Conservation (phyloP, 2,888 invertebrate species). For the Aporophyla lueneburgensis region DNA sequence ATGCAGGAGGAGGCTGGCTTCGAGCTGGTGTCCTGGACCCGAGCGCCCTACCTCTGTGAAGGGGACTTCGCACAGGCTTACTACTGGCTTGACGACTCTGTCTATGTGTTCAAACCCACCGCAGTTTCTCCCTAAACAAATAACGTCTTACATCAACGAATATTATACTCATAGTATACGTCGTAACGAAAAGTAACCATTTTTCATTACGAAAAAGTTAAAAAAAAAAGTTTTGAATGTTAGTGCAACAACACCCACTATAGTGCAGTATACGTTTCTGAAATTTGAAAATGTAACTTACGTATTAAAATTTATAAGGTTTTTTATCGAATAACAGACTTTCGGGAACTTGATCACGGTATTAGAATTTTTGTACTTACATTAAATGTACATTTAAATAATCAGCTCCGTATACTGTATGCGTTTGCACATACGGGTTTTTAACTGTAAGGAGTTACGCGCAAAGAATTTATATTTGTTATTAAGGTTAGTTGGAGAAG, state of each 20-base stretch:
- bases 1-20: slow-evolving; percentile 93
- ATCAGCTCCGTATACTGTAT: slow-evolving; percentile 47
- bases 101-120: slow-evolving; percentile 93
- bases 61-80: slow-evolving; percentile 97
- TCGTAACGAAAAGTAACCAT: slow-evolving; percentile 11
- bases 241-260: slow-evolving; percentile 8
- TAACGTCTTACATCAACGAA: slow-evolving; percentile 42
- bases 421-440: slow-evolving; percentile 50
- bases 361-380: slow-evolving; percentile 62
- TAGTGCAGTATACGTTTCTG: slow-evolving; percentile 49
- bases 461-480: slow-evolving; percentile 1
- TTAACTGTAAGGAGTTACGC: slow-evolving; percentile 21
- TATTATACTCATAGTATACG: slow-evolving; percentile 35
- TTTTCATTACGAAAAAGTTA: slow-evolving; percentile 35
- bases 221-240: slow-evolving; percentile 39
- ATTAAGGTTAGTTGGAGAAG: slow-evolving; percentile 4
- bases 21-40: slow-evolving; percentile 95
- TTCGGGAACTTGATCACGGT: slow-evolving; percentile 57
- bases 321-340: slow-evolving; percentile 53
- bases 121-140: slow-evolving; percentile 32
- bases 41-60: slow-evolving; percentile 98
- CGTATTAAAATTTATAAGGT: slow-evolving; percentile 32
- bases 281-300: slow-evolving; percentile 24
- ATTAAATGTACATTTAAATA: slow-evolving; percentile 48
- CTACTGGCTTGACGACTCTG: slow-evolving; percentile 97